Evolutionary conservation across 2,888 invertebrate genomes (phyloP).

Genomic region (Willowsia nigromaculata): DNA sequence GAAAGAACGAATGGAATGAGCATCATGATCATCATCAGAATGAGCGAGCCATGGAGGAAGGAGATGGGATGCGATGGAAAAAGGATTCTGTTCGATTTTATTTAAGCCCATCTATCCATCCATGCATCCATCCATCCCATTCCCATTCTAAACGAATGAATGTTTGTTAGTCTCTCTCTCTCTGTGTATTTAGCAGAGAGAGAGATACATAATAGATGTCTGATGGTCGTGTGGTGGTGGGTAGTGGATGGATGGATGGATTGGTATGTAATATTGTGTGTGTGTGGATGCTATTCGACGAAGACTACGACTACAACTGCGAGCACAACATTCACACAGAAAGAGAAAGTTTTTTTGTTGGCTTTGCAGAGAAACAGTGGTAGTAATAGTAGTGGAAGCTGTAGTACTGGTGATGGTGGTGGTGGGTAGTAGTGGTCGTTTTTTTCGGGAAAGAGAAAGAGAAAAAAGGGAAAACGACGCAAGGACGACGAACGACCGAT

Average conservation of each 20-base stretch:
- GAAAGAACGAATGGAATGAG: neutral
- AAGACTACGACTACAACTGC: neutral
- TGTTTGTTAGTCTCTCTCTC: slow-evolving; percentile 12
- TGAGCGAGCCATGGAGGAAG: neutral
- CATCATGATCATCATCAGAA: neutral
- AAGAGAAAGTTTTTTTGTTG: slow-evolving; percentile 39
- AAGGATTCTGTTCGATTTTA: slow-evolving; percentile 22
- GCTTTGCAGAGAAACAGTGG: neutral
- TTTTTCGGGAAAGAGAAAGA: slow-evolving; percentile 3
- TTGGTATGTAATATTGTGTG: slow-evolving; percentile 6
- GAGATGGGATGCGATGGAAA: neutral
- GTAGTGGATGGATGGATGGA: neutral
- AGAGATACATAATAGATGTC: slow-evolving; percentile 15
- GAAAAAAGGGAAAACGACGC: slow-evolving; percentile 63
- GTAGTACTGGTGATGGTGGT: slow-evolving; percentile 2
- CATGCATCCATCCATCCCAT: slow-evolving; percentile 3
- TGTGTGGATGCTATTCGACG: neutral
- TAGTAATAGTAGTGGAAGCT: neutral
- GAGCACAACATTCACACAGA: slow-evolving; percentile 14
- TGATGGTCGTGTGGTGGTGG: slow-evolving; percentile 3
- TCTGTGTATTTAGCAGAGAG: neutral
- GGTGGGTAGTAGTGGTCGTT: slow-evolving; percentile 38
- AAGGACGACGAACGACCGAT: slow-evolving; percentile 73
- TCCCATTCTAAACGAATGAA: neutral
- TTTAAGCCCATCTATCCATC: slow-evolving; percentile 16